Percentiles rank a stretch among this genome's conserved stretches.
Conservation (phyloP, 2,113 vertebrate species). For the Coreoperca whiteheadi region DNA sequence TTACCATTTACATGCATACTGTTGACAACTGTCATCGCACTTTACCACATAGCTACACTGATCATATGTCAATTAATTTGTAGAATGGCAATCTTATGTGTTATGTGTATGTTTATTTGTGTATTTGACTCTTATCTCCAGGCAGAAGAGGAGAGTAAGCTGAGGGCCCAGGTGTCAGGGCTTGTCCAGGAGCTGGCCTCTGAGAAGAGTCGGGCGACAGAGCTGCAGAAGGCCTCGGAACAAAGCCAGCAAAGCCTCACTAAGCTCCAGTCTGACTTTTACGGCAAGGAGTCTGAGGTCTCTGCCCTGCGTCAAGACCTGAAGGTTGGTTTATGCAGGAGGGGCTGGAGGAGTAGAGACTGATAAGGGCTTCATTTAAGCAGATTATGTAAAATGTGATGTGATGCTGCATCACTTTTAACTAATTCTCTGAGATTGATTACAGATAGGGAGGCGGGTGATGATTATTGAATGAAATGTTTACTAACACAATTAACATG, state of each 20-base stretch:
- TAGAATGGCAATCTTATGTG: not conserved
- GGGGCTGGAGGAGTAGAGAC: not conserved
- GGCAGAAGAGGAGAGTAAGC: slow-evolving; percentile 88
- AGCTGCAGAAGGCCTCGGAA: slow-evolving; percentile 85
- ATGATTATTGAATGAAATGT: not conserved
- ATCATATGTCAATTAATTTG: not conserved
- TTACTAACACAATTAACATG: not conserved
- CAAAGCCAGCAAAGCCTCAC: slow-evolving; percentile 84
- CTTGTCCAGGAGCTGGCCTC: slow-evolving; percentile 85
- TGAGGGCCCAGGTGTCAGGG: slow-evolving; percentile 85
- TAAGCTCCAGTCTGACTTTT: slow-evolving; percentile 91
- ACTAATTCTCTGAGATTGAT: not conserved
- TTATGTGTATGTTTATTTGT: slow-evolving; percentile 3
- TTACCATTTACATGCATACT: too few relatives aligned
- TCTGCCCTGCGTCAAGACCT: slow-evolving; percentile 94
- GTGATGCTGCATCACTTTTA: not conserved
- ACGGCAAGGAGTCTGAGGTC: slow-evolving; percentile 96
- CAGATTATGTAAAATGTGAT: not conserved
- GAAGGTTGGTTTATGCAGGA: slow-evolving; percentile 83
- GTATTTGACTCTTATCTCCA: slow-evolving; percentile 69
- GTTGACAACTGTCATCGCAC: not conserved
- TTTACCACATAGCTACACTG: not conserved
- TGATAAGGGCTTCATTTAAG: not conserved
- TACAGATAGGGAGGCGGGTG: not conserved
- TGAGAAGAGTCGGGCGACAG: slow-evolving; percentile 84